phyloP scores from a whole-genome alignment of 2,113 vertebrate species.

The Tetrao urogallus region DNA sequence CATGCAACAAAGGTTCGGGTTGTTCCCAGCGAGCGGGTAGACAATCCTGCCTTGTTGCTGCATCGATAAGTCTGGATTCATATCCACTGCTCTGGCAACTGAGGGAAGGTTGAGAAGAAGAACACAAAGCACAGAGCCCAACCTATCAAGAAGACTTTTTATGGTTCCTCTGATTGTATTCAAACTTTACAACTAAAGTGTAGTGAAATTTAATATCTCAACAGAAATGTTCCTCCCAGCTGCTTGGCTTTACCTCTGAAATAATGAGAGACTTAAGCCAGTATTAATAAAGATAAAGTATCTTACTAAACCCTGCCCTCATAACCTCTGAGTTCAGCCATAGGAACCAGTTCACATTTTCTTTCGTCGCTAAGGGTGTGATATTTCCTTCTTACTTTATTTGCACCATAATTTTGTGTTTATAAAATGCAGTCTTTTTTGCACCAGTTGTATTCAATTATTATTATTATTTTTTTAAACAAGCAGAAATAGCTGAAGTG shows the following conservation, averaged over 20 bases:
- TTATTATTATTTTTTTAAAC: conserved; percentile 29
- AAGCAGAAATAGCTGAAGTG: conserved; percentile 58
- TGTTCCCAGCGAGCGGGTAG: conserved; percentile 54
- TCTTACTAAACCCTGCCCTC: conserved; percentile 60
- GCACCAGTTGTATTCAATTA: conserved; percentile 61
- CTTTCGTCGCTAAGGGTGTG: conserved; percentile 65
- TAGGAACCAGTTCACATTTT: conserved; percentile 61
- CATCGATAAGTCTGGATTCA: conserved; percentile 49
- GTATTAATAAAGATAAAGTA: not conserved
- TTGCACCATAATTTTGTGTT: conserved; percentile 65
- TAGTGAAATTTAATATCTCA: conserved; percentile 34
- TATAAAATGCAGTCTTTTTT: conserved; percentile 52
- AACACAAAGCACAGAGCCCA: conserved; percentile 75
- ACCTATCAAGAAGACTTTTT: conserved; percentile 61
- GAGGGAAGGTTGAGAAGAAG: conserved; percentile 74
- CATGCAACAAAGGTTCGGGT: conserved; percentile 56
- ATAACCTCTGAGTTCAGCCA: conserved; percentile 55
- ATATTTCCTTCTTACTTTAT: conserved; percentile 68
- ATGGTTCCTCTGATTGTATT: conserved; percentile 71
- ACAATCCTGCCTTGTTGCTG: conserved; percentile 72
- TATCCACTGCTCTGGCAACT: conserved; percentile 47
- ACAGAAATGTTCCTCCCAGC: conserved; percentile 56
- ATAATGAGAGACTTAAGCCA: conserved; percentile 64
- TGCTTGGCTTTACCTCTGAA: conserved; percentile 66
- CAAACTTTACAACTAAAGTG: conserved; percentile 50